These are phyloP conservation scores for Lophochroa leadbeateri DNA, from an alignment of 2,113 vertebrate species.

Conservation along the genomic window DNA sequence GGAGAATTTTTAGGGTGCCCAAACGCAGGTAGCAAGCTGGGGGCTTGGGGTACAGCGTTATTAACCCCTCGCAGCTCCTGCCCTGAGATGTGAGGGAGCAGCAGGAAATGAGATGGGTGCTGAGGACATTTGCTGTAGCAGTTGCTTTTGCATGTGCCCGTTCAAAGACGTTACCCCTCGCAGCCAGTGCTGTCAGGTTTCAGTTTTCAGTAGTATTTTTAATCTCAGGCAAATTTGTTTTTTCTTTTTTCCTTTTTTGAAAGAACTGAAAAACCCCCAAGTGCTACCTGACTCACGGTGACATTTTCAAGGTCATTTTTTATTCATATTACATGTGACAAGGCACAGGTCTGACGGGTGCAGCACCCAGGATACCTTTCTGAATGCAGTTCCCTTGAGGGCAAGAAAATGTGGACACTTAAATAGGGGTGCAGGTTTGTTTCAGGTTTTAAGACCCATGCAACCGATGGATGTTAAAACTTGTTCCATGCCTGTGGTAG, in stretches of 20 bases:
- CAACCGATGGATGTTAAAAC: not conserved
- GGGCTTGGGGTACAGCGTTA: not conserved
- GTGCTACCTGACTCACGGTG: not conserved
- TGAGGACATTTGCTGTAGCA: not conserved
- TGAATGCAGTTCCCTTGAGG: not conserved
- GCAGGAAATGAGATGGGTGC: not conserved
- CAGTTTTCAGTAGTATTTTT: constrained; percentile 49
- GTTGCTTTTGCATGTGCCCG: not conserved
- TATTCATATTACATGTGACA: not conserved
- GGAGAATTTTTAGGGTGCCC: not conserved
- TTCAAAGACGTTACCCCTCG: constrained; percentile 31
- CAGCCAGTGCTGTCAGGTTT: constrained; percentile 2
- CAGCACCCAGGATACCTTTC: not conserved
- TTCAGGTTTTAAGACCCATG: not conserved
- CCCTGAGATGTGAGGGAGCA: not conserved
- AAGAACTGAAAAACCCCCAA: not conserved
- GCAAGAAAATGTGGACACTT: not conserved
- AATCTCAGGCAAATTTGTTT: not conserved
- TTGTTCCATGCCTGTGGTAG: not conserved
- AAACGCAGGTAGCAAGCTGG: fast-evolving
- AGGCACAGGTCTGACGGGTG: fast-evolving
- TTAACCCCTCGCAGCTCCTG: not conserved
- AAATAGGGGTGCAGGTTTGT: not conserved
- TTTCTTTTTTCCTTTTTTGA: not conserved
- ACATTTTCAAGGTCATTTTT: not conserved